Evolutionary conservation across 2,888 invertebrate species (phyloP).

Genomic region (Aphodius granarius): DNA sequence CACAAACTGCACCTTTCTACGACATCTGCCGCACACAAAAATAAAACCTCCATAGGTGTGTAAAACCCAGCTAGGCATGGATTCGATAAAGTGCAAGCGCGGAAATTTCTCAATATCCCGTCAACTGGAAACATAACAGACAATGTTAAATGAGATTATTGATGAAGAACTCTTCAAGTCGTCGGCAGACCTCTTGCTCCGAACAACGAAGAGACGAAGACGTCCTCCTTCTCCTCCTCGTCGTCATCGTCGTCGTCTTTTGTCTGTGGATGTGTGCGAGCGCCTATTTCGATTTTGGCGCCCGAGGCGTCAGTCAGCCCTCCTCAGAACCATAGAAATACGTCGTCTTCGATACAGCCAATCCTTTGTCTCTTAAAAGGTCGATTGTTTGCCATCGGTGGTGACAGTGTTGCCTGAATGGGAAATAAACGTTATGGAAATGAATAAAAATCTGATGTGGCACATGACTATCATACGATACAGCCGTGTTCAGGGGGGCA

Average conservation of each 20-base stretch:
- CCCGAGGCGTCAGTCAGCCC: constrained; percentile 36
- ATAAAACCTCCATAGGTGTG: not conserved
- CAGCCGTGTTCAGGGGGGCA: too few relatives aligned
- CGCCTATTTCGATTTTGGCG: too few relatives aligned
- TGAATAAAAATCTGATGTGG: too few relatives aligned
- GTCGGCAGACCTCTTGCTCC: constrained; percentile 43
- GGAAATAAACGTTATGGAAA: too few relatives aligned
- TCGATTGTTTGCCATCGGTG: constrained; percentile 17
- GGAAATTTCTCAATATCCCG: constrained; percentile 28
- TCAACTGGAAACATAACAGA: constrained; percentile 37
- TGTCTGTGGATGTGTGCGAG: constrained; percentile 31
- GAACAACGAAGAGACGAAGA: constrained; percentile 36
- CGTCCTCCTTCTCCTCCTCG: constrained; percentile 39
- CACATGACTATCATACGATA: too few relatives aligned
- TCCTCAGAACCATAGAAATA: constrained; percentile 16
- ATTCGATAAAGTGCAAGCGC: constrained; percentile 23
- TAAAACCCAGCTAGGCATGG: constrained; percentile 8
- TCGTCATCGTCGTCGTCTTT: too few relatives aligned
- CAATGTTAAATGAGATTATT: constrained; percentile 45
- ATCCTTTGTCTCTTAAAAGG: constrained; percentile 29
- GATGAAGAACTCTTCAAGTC: constrained; percentile 47
- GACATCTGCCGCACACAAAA: not conserved
- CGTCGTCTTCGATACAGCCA: constrained; percentile 28
- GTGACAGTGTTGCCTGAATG: too few relatives aligned
- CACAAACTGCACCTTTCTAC: not conserved